Evolutionary conservation across 2,797 vertebrate species (phyloP), one percentile per base, ranked within the genome.

Genomic region (Diplodus sargus): DNA sequence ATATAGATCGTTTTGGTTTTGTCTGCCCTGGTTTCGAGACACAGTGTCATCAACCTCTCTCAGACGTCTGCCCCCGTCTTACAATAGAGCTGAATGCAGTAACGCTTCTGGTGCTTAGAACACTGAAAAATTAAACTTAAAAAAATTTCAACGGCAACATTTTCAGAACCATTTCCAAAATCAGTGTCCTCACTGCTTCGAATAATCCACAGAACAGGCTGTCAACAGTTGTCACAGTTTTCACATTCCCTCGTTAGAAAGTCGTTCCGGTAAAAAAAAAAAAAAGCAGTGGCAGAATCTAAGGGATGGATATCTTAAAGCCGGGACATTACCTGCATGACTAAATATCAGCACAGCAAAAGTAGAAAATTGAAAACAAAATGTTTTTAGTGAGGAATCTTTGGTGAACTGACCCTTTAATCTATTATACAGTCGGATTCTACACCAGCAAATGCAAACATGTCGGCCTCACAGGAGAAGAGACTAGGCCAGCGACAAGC

Each of bases 181-280:
- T 59, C 43, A 7, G 51, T 75, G 77, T 72, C 63, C 49, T 81
- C 62, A 74, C 78, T 85, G 84, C 30, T 79, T 56, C 12, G 4
- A 20, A 74, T 78, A 70, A 78, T 71, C 54, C 68, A 79, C n/a
- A 64, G 9, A 71, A 68, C 30, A 69, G 43, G 70, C 78, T 78
- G 67, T 79, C 79, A 67, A 74, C 64, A 70, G 22, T 78, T 73
- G 69, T 66, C 43, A 45, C 9, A 65, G 56, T 54, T 57, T 74
- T 43, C 4, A 56, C 57, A 34, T 59, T 67, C 66, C 34, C 30
- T 53, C 1, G 1, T 52, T 45, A 52, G 52, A 70, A 47, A 52
- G 18, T 75, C 5, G n/a, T 54, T 60, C 22, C n/a, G 51, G 14
- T 25, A 47, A 66, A 70, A 70, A 18, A 64, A 67, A 66, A 23